Evolutionary conservation across 2,888 invertebrate species (phyloP).

Genomic region (Nomada lathburiana): DNA sequence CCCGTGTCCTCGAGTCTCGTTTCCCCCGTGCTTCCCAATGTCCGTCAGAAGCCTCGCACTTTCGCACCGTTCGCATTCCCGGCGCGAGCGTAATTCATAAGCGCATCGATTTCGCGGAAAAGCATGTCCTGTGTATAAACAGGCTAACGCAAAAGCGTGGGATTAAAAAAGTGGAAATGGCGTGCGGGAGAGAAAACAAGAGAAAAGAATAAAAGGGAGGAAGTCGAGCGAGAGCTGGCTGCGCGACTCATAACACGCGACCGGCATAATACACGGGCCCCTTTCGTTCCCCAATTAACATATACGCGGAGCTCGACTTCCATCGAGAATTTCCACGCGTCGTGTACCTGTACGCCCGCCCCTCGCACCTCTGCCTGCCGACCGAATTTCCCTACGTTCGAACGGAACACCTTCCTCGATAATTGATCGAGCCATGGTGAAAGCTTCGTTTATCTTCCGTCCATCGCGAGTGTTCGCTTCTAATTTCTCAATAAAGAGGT

Average conservation of each 20-base stretch:
- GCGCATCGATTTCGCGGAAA: slow-evolving; percentile 55
- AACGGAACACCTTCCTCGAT: slow-evolving; percentile 22
- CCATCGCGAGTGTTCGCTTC: slow-evolving; percentile 27
- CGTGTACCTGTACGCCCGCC: slow-evolving; percentile 28
- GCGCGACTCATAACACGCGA: slow-evolving; percentile 49
- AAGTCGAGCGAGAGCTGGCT: slow-evolving; percentile 21
- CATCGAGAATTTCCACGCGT: slow-evolving; percentile 12
- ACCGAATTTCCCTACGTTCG: slow-evolving; percentile 45
- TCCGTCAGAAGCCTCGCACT: slow-evolving; percentile 32
- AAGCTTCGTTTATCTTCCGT: slow-evolving; percentile 46
- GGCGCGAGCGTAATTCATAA: slow-evolving; percentile 57
- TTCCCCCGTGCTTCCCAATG: slow-evolving; percentile 17
- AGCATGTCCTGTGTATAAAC: slow-evolving; percentile 58
- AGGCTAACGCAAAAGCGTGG: slow-evolving; percentile 37
- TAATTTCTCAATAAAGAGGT: slow-evolving; percentile 35
- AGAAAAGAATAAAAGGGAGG: background rate
- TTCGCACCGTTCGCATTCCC: slow-evolving; percentile 56
- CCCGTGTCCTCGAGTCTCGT: slow-evolving; percentile 9
- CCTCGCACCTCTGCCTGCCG: slow-evolving; percentile 9
- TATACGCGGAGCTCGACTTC: slow-evolving; percentile 41
- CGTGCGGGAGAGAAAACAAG: background rate
- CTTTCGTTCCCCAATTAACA: slow-evolving; percentile 62
- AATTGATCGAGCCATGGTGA: slow-evolving; percentile 55
- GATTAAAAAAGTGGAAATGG: background rate
- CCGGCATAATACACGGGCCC: slow-evolving; percentile 44